Evolutionary conservation across 2,888 invertebrate genomes (phyloP), one percentile per base, ranked within the genome.

Genomic region (Colostygia pectinataria): DNA sequence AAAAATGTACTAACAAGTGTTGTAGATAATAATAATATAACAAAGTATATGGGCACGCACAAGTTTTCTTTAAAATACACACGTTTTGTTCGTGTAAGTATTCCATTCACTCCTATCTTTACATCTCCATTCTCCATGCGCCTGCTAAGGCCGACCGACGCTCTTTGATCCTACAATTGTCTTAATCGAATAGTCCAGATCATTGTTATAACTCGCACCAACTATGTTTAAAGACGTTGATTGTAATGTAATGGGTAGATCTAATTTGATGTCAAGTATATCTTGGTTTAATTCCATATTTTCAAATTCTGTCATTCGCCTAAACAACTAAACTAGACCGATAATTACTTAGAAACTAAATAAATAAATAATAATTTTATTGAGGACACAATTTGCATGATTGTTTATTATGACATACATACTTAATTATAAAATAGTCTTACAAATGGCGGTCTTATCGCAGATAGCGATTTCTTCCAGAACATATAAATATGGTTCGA

Each of bases 181-280:
- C 68, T 74, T 80, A 84, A 84, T 84, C 74, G 72, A 80, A 80
- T 83, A 66, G 65, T 66, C 70, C 73, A 74, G 64, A 77, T 75
- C 73, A 75, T 71, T 66, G 66, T 72, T 69, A 74, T 70, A 64
- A 61, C 56, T 23, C 9, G 31, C 7, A 39, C 29, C 29, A 59
- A 63, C 59, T 64, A 66, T 54, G 59, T 59, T 57, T 65, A 52
- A 61, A 68, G 63, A 68, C 59, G 57, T 70, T 58, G n/a, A n/a
- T n/a, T n/a, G n/a, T 47, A 41, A 58, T 64, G 58, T 65, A 54
- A 62, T 56, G 33, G 44, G 39, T 53, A 40, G 61, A 63, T 64
- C 57, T 52, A 44, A 60, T 31, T 36, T 61, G 20, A 46, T 43
- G 42, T 59, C 41, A 36, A 58, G 50, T 52, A 32, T 44, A 10